phyloP scores from a whole-genome alignment of 1,140 invertebrate genomes.

The Drosophila littoralis region DNA sequence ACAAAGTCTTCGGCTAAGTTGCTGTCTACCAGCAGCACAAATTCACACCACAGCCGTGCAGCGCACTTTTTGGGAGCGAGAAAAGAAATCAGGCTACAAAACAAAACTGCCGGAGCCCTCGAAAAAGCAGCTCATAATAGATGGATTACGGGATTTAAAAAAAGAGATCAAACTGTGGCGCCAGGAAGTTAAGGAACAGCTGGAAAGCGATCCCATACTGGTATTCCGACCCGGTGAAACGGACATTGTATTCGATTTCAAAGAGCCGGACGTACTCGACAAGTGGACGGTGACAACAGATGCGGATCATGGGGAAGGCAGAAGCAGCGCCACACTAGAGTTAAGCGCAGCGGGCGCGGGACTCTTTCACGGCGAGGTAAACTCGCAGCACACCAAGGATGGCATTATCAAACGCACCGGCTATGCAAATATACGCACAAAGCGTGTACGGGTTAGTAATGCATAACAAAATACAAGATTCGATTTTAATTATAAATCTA shows the following conservation, averaged over 20 bases:
- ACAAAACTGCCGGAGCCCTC: constrained; percentile 84
- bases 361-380: constrained; percentile 91
- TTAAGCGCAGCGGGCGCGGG: constrained; percentile 89
- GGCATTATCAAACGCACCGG: constrained; percentile 90
- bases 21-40: constrained; percentile 34
- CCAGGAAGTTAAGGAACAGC: constrained; percentile 88
- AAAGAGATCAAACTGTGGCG: constrained; percentile 88
- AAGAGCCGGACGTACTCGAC: constrained; percentile 87
- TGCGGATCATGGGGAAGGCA: constrained; percentile 92
- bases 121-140: constrained; percentile 85
- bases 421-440: constrained; percentile 91
- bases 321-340: constrained; percentile 88
- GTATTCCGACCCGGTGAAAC: constrained; percentile 87
- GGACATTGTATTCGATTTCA: constrained; percentile 89
- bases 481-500: not conserved
- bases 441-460: constrained; percentile 87
- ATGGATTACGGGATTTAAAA: constrained; percentile 88
- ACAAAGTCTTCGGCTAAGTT: constrained; percentile 51
- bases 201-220: constrained; percentile 87
- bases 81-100: constrained; percentile 88
- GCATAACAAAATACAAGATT: not conserved
- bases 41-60: constrained; percentile 71
- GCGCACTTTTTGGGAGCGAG: constrained; percentile 86
- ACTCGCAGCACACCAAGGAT: constrained; percentile 90
- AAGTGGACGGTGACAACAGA: constrained; percentile 91